Base-by-base conservation (phyloP, 2,113 vertebrate genomes). In the Ptyas mucosa region DNA sequence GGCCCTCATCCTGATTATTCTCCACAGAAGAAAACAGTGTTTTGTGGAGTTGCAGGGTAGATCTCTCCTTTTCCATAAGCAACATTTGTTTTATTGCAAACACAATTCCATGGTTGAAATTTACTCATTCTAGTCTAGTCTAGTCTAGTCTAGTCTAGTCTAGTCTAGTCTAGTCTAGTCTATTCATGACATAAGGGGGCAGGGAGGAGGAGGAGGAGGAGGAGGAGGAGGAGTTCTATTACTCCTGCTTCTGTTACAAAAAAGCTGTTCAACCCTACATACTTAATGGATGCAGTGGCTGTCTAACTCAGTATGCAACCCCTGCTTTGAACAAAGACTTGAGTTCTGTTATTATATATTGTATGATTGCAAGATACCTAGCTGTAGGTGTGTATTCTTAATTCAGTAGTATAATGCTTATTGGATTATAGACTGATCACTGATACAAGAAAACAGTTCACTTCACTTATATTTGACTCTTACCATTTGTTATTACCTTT, bases 221-320 rank as follows among this genome's bases (percentile, higher is more conserved):
- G 34, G 0, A 85, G 39, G 15, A 18, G n/a, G n/a, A n/a, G n/a
- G n/a, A n/a, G n/a, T 85, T 91, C n/a, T 43, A 24, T 8, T 39
- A 57, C 1, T 87, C 24, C 9, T n/a, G 8, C 18, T 52, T 87
- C 85, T 64, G 24, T 46, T 64, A 55, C 8, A 10, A 29, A 58
- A 81, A 86, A 53, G 24, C 0, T 53, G 89, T 29, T 87, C 52
- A 57, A 54, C 52, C 34, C 2, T 58, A 85, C 12, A 6, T 7
- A 23, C 69, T 18, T n/a, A 26, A 20, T 46, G 24, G 20, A 24
- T 91, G 49, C 24, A 51, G 7, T 85, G 1, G 23, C 18, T 58
- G 0, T 14, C 0, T 4, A 69, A 54, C 26, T 24, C 0, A 0
- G 0, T 3, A 29, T 86, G 58, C 39, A 61, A 55, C 4, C 7